Conservation (phyloP, 1,140 invertebrate species). For the Trachymyrmex cornetzi region DNA sequence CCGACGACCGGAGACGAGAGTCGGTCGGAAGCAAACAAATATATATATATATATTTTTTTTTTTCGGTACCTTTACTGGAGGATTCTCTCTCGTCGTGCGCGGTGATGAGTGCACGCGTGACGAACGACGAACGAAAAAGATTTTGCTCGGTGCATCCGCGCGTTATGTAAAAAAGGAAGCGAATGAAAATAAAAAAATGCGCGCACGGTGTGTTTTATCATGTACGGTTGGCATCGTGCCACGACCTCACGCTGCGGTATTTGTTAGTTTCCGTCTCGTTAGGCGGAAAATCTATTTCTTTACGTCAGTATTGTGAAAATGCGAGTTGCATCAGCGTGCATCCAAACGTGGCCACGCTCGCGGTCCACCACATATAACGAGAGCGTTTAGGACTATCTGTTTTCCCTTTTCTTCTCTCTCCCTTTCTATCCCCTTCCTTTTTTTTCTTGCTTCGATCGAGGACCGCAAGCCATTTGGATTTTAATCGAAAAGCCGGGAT, state of each 20-base stretch:
- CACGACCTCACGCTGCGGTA: slow-evolving; percentile 78
- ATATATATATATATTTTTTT: slow-evolving; percentile 39
- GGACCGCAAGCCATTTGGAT: slow-evolving; percentile 66
- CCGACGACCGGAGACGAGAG: slow-evolving; percentile 12
- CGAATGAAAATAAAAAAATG: slow-evolving; percentile 30
- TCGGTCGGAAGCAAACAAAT: slow-evolving; percentile 2
- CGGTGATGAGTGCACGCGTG: slow-evolving; percentile 37
- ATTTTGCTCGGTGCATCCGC: slow-evolving; percentile 40
- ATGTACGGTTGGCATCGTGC: slow-evolving; percentile 77
- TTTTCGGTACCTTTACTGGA: neutral
- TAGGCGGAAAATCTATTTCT: slow-evolving; percentile 84
- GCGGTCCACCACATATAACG: neutral
- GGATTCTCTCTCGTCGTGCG: slow-evolving; percentile 52
- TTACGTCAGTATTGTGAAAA: slow-evolving; percentile 76
- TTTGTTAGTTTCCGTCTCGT: slow-evolving; percentile 83
- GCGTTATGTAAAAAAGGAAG: slow-evolving; percentile 15
- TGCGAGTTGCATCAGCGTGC: slow-evolving; percentile 56
- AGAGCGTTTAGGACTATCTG: slow-evolving; percentile 45
- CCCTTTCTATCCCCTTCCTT: neutral
- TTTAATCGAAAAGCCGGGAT: slow-evolving; percentile 67
- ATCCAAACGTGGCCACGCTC: slow-evolving; percentile 23
- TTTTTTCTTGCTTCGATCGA: slow-evolving; percentile 10
- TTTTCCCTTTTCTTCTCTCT: slow-evolving; percentile 12
- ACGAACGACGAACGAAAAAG: slow-evolving; percentile 57
- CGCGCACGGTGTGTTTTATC: slow-evolving; percentile 77